Conservation (phyloP, 1,140 invertebrate genomes). For the Metopolophium dirhodum region DNA sequence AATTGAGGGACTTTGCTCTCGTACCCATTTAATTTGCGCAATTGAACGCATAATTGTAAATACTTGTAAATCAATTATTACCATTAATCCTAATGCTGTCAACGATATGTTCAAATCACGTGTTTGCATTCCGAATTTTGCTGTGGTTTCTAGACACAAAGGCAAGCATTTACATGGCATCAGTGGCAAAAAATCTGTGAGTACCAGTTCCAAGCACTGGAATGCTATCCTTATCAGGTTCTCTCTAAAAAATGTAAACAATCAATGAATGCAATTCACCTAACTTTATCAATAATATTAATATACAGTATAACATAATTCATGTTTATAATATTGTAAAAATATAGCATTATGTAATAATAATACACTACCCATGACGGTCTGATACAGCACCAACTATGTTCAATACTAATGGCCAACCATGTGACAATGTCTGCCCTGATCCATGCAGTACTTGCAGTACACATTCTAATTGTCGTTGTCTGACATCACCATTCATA, state of each 20-base stretch:
- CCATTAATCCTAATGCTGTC: conserved; percentile 96
- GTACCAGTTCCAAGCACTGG: conserved; percentile 93
- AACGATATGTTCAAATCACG: conserved; percentile 97
- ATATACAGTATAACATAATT: neutral
- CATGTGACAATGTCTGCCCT: conserved; percentile 88
- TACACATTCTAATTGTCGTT: conserved; percentile 93
- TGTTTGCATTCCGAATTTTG: conserved; percentile 95
- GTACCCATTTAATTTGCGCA: neutral
- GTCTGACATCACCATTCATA: conserved; percentile 89
- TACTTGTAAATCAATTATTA: conserved; percentile 63
- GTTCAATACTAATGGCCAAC: conserved; percentile 92
- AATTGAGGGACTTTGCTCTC: neutral
- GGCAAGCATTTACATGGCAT: conserved; percentile 89
- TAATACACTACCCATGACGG: conserved; percentile 78
- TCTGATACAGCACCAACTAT: conserved; percentile 94
- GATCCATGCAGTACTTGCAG: conserved; percentile 90
- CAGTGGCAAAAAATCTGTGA: conserved; percentile 92
- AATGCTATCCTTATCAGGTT: conserved; percentile 91
- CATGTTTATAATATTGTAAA: neutral
- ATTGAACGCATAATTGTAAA: neutral
- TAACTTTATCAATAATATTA: neutral
- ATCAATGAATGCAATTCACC: neutral
- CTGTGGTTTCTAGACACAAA: conserved; percentile 90
- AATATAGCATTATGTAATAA: neutral
- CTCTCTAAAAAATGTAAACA: conserved; percentile 72